Percentiles rank a stretch among this genome's conserved stretches.
These are phyloP conservation scores for Seira musarum DNA, from an alignment of 2,888 invertebrate species.

Conservation along the genomic window DNA sequence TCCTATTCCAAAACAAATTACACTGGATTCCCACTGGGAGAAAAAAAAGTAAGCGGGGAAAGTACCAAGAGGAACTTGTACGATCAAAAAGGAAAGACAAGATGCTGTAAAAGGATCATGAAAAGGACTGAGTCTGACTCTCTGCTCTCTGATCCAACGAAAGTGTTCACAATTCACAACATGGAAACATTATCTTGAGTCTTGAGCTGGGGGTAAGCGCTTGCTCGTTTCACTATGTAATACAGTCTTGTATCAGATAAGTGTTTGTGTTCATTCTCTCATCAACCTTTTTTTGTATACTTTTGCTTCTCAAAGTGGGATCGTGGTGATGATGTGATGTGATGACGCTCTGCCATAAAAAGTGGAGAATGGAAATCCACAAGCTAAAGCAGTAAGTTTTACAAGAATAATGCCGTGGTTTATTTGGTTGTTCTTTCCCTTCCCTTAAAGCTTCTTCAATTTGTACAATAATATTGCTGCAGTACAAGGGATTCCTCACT, in stretches of 20 bases:
- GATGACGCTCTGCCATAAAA: background rate
- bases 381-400: background rate
- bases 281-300: conserved; percentile 2
- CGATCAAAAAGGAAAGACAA: conserved; percentile 29
- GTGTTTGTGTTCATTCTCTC: conserved; percentile 15
- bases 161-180: background rate
- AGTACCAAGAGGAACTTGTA: conserved; percentile 25
- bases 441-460: too few species aligned
- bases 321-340: background rate
- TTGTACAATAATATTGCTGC: too few species aligned
- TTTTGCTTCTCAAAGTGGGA: background rate
- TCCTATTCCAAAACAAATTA: conserved; percentile 27
- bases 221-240: conserved; percentile 11
- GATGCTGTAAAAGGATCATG: conserved; percentile 14
- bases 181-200: conserved; percentile 33
- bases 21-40: conserved; percentile 34
- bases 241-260: conserved; percentile 16
- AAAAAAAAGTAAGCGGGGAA: conserved; percentile 26
- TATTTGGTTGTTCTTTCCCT: too few species aligned
- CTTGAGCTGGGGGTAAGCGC: background rate
- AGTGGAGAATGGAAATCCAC: too few species aligned
- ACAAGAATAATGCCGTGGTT: background rate
- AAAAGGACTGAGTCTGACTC: background rate
- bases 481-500: background rate
- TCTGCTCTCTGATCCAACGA: conserved; percentile 12